phyloP scores from a whole-genome alignment of 2,888 invertebrate genomes.

The Metacarcinus magister region DNA sequence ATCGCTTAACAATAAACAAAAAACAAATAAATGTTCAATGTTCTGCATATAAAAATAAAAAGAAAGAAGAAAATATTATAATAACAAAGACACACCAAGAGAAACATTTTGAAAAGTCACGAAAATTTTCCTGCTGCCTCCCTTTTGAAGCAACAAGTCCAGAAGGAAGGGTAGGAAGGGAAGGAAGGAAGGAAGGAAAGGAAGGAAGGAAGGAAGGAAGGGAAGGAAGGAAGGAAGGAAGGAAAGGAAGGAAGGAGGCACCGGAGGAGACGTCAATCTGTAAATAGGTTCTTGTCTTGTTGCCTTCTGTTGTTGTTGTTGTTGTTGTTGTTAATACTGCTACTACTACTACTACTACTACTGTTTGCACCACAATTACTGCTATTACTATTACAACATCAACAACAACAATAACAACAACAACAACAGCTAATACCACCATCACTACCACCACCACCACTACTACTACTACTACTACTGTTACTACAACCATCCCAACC shows the following conservation, averaged over 20 bases:
- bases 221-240: no score
- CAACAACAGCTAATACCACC: neutral
- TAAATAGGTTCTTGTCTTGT: neutral
- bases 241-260: neutral
- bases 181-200: neutral
- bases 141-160: slow-evolving; percentile 2
- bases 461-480: neutral
- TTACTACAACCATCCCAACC: neutral
- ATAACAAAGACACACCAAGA: neutral
- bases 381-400: neutral
- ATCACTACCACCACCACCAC: neutral
- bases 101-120: neutral
- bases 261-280: neutral
- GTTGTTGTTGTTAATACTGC: neutral
- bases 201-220: neutral
- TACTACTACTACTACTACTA: neutral
- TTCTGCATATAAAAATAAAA: neutral
- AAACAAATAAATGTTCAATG: neutral
- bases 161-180: neutral
- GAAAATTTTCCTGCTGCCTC: neutral
- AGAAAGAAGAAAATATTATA: neutral
- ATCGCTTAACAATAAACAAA: neutral
- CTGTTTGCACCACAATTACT: neutral
- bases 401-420: neutral
- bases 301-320: neutral